phyloP scores from a whole-genome alignment of 2,797 vertebrate species.

The Pipistrellus pygmaeus region DNA sequence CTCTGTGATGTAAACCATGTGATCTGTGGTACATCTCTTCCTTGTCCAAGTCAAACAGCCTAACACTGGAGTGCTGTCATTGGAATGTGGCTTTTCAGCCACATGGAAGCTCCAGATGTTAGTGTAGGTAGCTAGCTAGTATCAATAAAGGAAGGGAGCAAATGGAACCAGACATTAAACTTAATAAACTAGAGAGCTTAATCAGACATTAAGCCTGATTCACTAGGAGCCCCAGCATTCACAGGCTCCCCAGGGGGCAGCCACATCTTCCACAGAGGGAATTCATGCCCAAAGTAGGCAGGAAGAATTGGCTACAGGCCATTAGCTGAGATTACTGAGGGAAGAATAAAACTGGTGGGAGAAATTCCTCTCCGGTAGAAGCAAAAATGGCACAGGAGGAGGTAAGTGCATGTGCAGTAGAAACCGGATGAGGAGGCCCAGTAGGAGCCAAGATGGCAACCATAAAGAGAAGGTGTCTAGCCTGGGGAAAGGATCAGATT shows the following conservation, averaged over 20 bases:
- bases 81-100: neutral
- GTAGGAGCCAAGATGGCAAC: neutral
- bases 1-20: neutral
- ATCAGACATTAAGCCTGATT: neutral
- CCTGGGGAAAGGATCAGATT: neutral
- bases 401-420: neutral
- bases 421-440: neutral
- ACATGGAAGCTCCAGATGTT: neutral
- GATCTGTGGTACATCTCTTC: neutral
- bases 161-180: neutral
- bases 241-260: neutral
- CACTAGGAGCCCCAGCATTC: neutral
- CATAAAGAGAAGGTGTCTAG: neutral
- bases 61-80: neutral
- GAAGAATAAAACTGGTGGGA: neutral
- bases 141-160: neutral
- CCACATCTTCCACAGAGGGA: neutral
- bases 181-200: neutral
- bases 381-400: neutral
- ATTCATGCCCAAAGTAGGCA: neutral
- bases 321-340: neutral
- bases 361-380: neutral
- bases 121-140: neutral
- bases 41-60: neutral
- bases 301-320: neutral